Evolutionary conservation across 2,113 vertebrate genomes (phyloP).

Genomic region (Elgaria multicarinata): DNA sequence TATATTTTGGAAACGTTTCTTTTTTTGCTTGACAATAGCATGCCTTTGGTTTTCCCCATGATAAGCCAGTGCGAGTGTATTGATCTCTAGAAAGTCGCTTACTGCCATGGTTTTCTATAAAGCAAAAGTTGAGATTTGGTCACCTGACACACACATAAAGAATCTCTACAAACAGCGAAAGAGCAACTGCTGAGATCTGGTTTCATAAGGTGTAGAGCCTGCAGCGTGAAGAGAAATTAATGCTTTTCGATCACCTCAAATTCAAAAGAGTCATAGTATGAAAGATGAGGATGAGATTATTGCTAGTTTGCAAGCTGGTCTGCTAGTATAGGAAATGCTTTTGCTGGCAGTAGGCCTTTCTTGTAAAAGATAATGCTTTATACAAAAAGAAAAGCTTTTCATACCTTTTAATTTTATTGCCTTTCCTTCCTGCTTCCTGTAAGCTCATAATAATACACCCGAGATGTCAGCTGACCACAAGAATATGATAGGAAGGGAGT

Average conservation of each 20-base stretch:
- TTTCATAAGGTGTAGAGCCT: constrained; percentile 57
- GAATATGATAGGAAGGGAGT: background rate
- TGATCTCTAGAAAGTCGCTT: constrained; percentile 46
- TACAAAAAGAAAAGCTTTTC: constrained; percentile 9
- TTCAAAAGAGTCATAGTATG: constrained; percentile 67
- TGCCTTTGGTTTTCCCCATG: constrained; percentile 11
- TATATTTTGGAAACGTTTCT: constrained; percentile 37
- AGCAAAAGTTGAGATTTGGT: constrained; percentile 35
- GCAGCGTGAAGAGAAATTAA: constrained; percentile 47
- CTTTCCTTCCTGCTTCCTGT: constrained; percentile 31
- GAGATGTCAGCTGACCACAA: background rate
- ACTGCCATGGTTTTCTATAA: constrained; percentile 50
- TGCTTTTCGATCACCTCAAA: constrained; percentile 62
- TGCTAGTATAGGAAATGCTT: constrained; percentile 60
- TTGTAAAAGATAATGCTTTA: constrained; percentile 41
- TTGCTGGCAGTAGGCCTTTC: constrained; percentile 52
- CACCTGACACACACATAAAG: constrained; percentile 34
- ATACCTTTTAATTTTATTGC: constrained; percentile 19
- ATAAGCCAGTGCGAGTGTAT: constrained; percentile 34
- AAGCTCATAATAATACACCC: constrained; percentile 29
- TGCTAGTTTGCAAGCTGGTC: constrained; percentile 62
- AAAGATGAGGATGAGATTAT: constrained; percentile 58
- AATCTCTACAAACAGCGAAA: constrained; percentile 41
- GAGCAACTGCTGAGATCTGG: constrained; percentile 32
- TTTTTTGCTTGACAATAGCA: constrained; percentile 48